Percentiles rank a stretch among this genome's conserved stretches.
phyloP scores from a whole-genome alignment of 2,113 vertebrate genomes.

The Onychostoma macrolepis region DNA sequence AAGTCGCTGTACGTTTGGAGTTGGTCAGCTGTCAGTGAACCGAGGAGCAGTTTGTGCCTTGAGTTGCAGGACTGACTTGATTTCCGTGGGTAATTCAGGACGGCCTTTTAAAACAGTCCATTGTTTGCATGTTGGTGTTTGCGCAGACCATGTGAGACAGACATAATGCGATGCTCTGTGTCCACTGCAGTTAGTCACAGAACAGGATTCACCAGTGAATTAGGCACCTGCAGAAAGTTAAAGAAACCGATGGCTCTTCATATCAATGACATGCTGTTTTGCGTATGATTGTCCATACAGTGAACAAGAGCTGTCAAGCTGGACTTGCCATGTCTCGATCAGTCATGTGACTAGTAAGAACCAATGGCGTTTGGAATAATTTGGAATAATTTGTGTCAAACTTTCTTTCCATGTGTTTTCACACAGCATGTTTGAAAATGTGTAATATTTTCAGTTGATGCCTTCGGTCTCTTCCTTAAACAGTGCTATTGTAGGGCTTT shows the following conservation, averaged over 20 bases:
- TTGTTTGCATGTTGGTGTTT: constrained; percentile 51
- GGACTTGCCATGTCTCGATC: background rate
- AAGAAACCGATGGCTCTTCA: background rate
- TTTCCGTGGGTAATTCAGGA: constrained; percentile 46
- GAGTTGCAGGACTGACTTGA: constrained; percentile 45
- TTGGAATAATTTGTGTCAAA: background rate
- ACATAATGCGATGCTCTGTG: constrained; percentile 70
- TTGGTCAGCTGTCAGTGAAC: background rate
- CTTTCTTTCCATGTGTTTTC: background rate
- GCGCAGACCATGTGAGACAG: constrained; percentile 63
- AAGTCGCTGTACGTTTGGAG: background rate
- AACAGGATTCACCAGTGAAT: background rate
- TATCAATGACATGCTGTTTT: background rate
- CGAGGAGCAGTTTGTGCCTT: constrained; percentile 23
- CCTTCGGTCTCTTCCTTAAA: background rate
- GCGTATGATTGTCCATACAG: background rate
- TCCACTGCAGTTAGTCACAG: constrained; percentile 25
- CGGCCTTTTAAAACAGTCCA: constrained; percentile 54
- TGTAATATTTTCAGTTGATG: background rate
- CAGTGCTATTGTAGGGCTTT: background rate
- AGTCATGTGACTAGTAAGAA: background rate
- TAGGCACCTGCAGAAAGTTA: background rate
- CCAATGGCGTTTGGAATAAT: background rate
- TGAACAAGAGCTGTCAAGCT: background rate
- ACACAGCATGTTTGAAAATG: background rate